Conservation (phyloP, 2,888 invertebrate species). For the Anarsia innoxiella region DNA sequence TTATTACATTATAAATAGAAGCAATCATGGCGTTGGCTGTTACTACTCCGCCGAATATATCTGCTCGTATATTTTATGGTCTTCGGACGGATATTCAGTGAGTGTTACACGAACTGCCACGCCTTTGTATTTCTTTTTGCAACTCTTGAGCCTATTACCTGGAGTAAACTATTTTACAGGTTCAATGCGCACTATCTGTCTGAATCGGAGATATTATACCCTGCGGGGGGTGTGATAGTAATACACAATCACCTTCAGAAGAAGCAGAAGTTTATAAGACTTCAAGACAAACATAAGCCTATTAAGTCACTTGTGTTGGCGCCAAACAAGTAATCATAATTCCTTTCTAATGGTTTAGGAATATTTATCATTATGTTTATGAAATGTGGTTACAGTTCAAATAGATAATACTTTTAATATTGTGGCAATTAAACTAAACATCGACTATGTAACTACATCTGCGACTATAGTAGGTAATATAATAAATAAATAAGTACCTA, state of each 20-base stretch:
- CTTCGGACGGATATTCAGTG: conserved; percentile 76
- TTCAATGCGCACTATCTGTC: conserved; percentile 83
- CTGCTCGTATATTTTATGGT: conserved; percentile 78
- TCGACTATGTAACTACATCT: no score
- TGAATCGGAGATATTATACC: conserved; percentile 86
- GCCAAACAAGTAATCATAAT: conserved; percentile 83
- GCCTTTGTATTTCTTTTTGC: no score
- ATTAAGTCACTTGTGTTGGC: conserved; percentile 78
- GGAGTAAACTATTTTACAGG: no score
- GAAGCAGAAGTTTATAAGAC: conserved; percentile 82
- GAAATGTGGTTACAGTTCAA: no score
- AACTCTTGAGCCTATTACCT: no score
- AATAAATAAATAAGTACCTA: no score
- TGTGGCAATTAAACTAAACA: no score
- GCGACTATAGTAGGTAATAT: no score
- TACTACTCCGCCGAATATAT: conserved; percentile 65
- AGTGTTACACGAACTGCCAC: no score
- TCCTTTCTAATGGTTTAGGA: no score
- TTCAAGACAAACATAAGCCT: conserved; percentile 78
- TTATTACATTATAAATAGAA: conserved; percentile 22
- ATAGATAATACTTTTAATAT: no score
- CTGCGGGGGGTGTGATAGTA: conserved; percentile 84
- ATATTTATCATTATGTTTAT: not conserved
- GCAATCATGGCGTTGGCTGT: conserved; percentile 46
- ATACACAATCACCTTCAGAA: conserved; percentile 83